A percentile compares a stretch with the other conserved stretches of the same genome.
Conservation (phyloP, 2,888 invertebrate species). For the Eupithecia abbreviata region DNA sequence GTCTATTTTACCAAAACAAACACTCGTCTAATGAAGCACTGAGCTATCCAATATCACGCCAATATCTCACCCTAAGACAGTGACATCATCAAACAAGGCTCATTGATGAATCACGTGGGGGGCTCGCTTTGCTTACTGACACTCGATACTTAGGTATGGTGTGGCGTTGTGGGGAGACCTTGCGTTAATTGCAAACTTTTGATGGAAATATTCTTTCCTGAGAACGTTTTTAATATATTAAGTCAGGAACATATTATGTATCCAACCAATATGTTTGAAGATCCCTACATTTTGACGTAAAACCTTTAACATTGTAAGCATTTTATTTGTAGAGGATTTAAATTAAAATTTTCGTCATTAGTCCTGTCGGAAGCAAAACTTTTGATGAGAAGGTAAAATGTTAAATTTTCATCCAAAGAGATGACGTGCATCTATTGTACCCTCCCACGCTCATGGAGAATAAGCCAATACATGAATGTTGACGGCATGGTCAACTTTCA, state of each 20-base stretch:
- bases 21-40: constrained; percentile 30
- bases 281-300: too few relatives aligned
- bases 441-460: not conserved
- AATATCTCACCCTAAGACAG: constrained; percentile 48
- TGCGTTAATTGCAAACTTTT: constrained; percentile 11
- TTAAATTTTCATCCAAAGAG: not conserved
- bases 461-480: not conserved
- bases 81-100: constrained; percentile 52
- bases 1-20: constrained; percentile 15
- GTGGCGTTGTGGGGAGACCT: constrained; percentile 2
- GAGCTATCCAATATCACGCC: constrained; percentile 39
- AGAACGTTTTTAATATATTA: too few relatives aligned
- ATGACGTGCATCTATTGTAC: not conserved
- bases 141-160: constrained; percentile 51
- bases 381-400: not conserved
- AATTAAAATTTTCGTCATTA: not conserved
- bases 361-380: not conserved
- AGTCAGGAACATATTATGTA: too few relatives aligned
- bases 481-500: constrained; percentile 27
- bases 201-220: constrained; percentile 15
- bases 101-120: constrained; percentile 63
- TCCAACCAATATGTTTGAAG: too few relatives aligned
- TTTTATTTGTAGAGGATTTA: too few relatives aligned
- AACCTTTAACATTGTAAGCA: too few relatives aligned
- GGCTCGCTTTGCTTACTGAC: constrained; percentile 54